A percentile compares a stretch with the other conserved stretches of the same genome.
Evolutionary conservation across 2,888 invertebrate genomes (phyloP).

Genomic region (Enchytraeus crypticus): DNA sequence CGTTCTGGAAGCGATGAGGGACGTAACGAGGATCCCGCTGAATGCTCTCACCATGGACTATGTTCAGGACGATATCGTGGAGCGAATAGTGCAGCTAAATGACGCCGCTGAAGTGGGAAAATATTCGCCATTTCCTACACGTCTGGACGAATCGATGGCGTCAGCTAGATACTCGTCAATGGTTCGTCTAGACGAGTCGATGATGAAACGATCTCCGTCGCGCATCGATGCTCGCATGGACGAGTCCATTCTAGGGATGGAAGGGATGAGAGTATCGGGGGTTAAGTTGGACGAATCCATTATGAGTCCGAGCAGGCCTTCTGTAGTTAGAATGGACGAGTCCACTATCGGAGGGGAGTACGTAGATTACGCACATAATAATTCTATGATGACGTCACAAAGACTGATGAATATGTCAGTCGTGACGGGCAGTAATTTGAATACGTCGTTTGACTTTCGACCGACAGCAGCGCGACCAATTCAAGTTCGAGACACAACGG

Average conservation of each 20-base stretch:
- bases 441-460: not conserved
- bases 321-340: not conserved
- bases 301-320: too few species aligned
- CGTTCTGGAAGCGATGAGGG: constrained; percentile 9
- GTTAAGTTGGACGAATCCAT: too few species aligned
- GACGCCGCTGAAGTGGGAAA: not conserved
- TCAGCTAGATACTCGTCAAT: not conserved
- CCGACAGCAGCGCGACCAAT: not conserved
- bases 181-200: not conserved
- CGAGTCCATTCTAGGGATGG: not conserved
- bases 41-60: constrained; percentile 20
- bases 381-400: not conserved
- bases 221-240: not conserved
- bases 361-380: not conserved
- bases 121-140: not conserved
- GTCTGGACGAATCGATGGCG: not conserved
- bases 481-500: not conserved
- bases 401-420: not conserved
- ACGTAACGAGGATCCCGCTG: constrained; percentile 10
- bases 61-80: constrained; percentile 21
- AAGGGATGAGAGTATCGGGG: too few species aligned
- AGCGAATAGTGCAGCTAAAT: constrained; percentile 18
- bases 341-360: not conserved
- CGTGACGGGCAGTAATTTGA: not conserved
- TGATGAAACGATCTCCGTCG: not conserved